Base-by-base conservation (phyloP, 2,113 vertebrate genomes). In the Carettochelys insculpta region DNA sequence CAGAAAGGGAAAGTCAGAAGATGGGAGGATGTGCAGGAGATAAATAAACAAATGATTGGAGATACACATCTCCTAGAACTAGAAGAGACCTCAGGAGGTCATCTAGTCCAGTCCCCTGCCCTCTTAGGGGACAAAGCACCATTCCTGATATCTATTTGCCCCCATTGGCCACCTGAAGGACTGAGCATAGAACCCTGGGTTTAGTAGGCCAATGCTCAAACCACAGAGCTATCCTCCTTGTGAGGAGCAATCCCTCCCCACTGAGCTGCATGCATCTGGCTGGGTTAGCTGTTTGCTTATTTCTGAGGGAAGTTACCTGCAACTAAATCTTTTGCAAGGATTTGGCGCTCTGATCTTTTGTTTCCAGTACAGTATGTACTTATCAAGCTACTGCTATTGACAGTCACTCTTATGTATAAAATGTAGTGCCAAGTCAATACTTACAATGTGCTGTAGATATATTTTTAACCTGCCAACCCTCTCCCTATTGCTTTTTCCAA, bases 251-350 rank as follows among this genome's bases (percentile, higher is more conserved):
- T n/a, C n/a, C n/a, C n/a, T n/a, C n/a, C n/a, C n/a, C n/a, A n/a
- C n/a, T 1, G 8, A 93, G 58, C 88, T 93, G 87, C n/a, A 48
- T 65, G 77, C 71, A 19, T 43, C 88, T 92, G 95, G 83, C 90
- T 95, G 88, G 61, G 86, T 80, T 95, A 89, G 90, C 82, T 94
- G 86, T 77, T 93, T 90, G 90, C 29, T 65, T 94, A 20, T 38
- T 4, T 92, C 89, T 93, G 77, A 85, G 75, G 86, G 84, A 96
- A 96, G 92, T 48, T 90, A 92, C 90, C 90, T 90, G 86, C 82
- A 90, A 93, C 80, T 90, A 80, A 71, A 88, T 77, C 83, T 88
- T 95, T 90, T 89, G 75, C 51, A 88, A 86, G 90, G 75, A 56
- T 89, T 95, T 87, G 52, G 51, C 68, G 27, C 47, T 80, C 76